A percentile compares a stretch with the other conserved stretches of the same genome.
phyloP scores from a whole-genome alignment of 2,888 invertebrate genomes.

The Linnaemya vulpina region DNA sequence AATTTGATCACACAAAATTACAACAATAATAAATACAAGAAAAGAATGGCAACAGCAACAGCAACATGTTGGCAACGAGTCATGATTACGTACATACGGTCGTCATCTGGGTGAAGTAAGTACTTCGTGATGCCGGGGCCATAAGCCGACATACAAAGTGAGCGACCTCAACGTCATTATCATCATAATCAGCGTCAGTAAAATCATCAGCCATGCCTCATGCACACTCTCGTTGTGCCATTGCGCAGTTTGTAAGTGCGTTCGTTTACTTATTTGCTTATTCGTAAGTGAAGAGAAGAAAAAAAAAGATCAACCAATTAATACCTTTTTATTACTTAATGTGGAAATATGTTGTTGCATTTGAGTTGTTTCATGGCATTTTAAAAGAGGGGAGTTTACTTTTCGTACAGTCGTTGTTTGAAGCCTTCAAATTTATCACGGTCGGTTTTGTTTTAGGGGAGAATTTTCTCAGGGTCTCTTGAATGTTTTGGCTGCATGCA shows the following conservation, averaged over 20 bases:
- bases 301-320: constrained; percentile 64
- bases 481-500: background rate
- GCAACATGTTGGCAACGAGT: constrained; percentile 70
- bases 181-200: constrained; percentile 22
- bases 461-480: constrained; percentile 50
- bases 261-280: background rate
- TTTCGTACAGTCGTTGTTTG: constrained; percentile 22
- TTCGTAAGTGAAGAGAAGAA: background rate
- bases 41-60: too few relatives aligned
- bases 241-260: background rate
- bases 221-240: background rate
- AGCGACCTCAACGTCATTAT: constrained; percentile 41
- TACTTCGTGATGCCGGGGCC: constrained; percentile 25
- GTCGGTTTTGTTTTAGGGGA: constrained; percentile 36
- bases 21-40: constrained; percentile 34
- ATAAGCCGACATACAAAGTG: constrained; percentile 40
- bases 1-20: constrained; percentile 63
- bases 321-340: constrained; percentile 68
- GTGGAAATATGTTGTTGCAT: constrained; percentile 45
- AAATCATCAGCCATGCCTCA: constrained; percentile 15
- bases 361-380: constrained; percentile 20
- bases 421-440: constrained; percentile 43
- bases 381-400: constrained; percentile 43
- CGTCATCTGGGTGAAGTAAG: constrained; percentile 35
- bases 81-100: constrained; percentile 52